Evolutionary conservation across 2,797 vertebrate species (phyloP).

Genomic region (Oreonectes daqikongensis): DNA sequence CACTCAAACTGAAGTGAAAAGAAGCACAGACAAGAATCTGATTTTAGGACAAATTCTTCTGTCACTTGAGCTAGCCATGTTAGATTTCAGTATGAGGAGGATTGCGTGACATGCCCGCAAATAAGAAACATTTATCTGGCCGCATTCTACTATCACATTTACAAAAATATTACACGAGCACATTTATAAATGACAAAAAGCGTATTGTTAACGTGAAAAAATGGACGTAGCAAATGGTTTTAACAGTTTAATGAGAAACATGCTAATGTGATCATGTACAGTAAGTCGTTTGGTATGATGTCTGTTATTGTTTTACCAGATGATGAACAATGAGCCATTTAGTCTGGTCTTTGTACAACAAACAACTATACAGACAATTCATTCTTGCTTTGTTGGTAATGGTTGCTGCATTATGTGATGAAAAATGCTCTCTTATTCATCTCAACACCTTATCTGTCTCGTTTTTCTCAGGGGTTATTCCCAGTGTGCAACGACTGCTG

Average conservation of each 20-base stretch:
- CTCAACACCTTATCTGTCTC: background rate
- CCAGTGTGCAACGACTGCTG: background rate
- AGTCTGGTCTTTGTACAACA: background rate
- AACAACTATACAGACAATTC: background rate
- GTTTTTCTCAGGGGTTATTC: background rate
- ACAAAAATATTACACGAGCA: background rate
- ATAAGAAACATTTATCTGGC: background rate
- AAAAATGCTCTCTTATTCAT: background rate
- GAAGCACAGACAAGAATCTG: no score
- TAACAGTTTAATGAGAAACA: background rate
- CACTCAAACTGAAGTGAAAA: no score
- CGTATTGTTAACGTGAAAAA: background rate
- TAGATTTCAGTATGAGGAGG: background rate
- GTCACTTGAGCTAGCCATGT: no score
- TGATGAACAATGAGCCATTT: background rate
- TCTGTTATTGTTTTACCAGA: slow-evolving; percentile 18
- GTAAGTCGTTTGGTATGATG: background rate
- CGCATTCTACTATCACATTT: background rate
- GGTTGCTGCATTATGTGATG: background rate
- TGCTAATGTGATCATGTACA: background rate
- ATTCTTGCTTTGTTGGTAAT: background rate
- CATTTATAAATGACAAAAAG: background rate
- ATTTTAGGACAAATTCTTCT: no score
- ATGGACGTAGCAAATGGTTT: background rate
- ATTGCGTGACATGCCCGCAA: background rate